Base-by-base conservation (phyloP, 1,140 invertebrate species). In the Drosophila truncata region DNA sequence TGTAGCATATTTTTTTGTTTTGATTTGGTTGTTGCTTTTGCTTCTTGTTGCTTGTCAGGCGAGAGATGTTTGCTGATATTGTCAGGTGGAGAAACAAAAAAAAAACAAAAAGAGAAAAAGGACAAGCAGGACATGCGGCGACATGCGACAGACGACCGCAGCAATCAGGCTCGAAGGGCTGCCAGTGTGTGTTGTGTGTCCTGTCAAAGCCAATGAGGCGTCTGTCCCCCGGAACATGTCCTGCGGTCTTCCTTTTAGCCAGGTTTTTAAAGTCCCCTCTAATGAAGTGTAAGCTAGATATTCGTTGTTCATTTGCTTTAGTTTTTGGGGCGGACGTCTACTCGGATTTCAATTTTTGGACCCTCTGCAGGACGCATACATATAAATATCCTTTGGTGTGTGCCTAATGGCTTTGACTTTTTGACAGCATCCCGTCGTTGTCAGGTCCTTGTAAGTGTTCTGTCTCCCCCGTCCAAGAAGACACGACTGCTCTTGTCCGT, bases 331-430 rank as follows among this genome's bases (percentile, higher is more conserved):
- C 2, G 23, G 9, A 23, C 61, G 29, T n/a, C 50, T 33, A 50
- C 44, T 72, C 70, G 49, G 52, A 54, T 73, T 73, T 73, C 70
- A 72, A 73, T 73, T 72, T 47, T 37, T n/a, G 50, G 50, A 29
- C 2, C n/a, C 47, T 18, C 41, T 4, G 33, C 37, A 23, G 27
- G 49, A 61, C 54, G 64, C 73, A 55, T 60, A 33, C 13, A 33
- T 33, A 33, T 10, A 29, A 8, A 29, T 29, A 63, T 50, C 44
- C 65, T 65, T 41, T 74, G 47, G 70, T 44, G 60, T 88, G 79
- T 77, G 86, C 73, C 83, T 91, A 91, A 91, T 91, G 88, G 88
- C 61, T 88, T 69, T 85, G 88, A 91, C 88, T 91, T 91, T 91
- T 91, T 91, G 88, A 91, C 88, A 91, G 88, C 80, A 59, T 23